Percentiles rank a stretch among this genome's conserved stretches.
These are phyloP conservation scores for Ametastegia equiseti DNA, from an alignment of 2,888 invertebrate genomes.

Conservation along the genomic window DNA sequence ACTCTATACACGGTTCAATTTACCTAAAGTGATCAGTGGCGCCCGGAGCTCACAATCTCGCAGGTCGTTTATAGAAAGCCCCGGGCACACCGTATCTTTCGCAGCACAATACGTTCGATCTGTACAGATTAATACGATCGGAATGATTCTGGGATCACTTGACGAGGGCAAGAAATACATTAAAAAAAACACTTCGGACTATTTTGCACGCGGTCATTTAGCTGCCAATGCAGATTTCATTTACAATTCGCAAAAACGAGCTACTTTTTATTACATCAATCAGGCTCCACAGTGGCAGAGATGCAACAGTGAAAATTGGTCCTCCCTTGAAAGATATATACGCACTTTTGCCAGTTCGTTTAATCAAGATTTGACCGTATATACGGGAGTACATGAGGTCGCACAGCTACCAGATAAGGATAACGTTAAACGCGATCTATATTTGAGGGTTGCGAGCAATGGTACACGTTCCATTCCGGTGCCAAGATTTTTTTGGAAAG, in stretches of 20 bases:
- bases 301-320: conserved; percentile 81
- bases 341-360: conserved; percentile 75
- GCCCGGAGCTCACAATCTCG: conserved; percentile 67
- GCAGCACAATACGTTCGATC: conserved; percentile 67
- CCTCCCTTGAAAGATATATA: conserved; percentile 76
- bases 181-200: conserved; percentile 72
- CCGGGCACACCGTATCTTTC: conserved; percentile 64
- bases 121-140: conserved; percentile 72
- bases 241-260: conserved; percentile 79
- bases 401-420: conserved; percentile 79
- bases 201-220: conserved; percentile 79
- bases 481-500: conserved; percentile 76
- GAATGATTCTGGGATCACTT: conserved; percentile 68
- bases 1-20: conserved; percentile 69
- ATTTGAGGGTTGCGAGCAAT: conserved; percentile 70
- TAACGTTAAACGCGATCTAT: conserved; percentile 75
- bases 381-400: conserved; percentile 81
- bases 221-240: conserved; percentile 81
- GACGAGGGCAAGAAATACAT: conserved; percentile 76
- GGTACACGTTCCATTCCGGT: conserved; percentile 72
- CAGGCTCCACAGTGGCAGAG: conserved; percentile 83
- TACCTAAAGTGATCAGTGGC: conserved; percentile 59
- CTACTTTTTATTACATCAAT: conserved; percentile 83
- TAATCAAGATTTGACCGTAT: conserved; percentile 75
- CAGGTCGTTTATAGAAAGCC: conserved; percentile 67